These are phyloP conservation scores for Heteronetta atricapilla DNA, from an alignment of 2,113 vertebrate genomes.

Conservation along the genomic window DNA sequence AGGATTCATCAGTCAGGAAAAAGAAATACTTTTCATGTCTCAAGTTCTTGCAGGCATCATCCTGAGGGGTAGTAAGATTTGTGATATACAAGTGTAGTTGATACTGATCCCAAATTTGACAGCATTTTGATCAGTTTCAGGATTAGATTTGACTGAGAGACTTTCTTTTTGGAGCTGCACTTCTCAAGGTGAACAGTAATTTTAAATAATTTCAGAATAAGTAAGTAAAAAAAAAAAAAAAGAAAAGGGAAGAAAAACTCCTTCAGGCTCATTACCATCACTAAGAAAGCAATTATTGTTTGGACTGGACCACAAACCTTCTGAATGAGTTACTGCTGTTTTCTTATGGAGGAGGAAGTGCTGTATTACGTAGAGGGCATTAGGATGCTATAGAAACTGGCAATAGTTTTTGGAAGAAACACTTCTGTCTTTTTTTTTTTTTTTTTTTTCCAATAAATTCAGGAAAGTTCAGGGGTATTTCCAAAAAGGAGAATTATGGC, in stretches of 20 bases:
- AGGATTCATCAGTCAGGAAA: background rate
- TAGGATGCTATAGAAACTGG: background rate
- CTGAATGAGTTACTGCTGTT: background rate
- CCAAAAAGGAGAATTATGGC: background rate
- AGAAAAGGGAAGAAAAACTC: background rate
- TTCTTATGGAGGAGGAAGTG: background rate
- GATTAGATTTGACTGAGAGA: background rate
- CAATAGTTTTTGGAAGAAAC: constrained; percentile 25
- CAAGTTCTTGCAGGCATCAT: background rate
- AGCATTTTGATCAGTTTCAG: background rate
- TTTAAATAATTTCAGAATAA: background rate
- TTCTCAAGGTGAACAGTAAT: background rate
- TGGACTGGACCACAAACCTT: background rate
- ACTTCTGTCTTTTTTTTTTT: background rate
- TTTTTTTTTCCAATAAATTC: background rate
- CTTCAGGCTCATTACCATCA: background rate
- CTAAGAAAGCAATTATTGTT: background rate
- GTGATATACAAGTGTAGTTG: background rate
- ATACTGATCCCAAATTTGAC: background rate
- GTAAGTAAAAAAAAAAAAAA: background rate
- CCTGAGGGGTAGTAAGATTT: background rate
- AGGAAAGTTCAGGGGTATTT: constrained; percentile 17
- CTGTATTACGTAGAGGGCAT: background rate
- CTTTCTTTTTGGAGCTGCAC: background rate
- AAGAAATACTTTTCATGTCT: background rate